Evolutionary conservation across 2,113 vertebrate species (phyloP).

Genomic region (Brienomyrus brachyistius): DNA sequence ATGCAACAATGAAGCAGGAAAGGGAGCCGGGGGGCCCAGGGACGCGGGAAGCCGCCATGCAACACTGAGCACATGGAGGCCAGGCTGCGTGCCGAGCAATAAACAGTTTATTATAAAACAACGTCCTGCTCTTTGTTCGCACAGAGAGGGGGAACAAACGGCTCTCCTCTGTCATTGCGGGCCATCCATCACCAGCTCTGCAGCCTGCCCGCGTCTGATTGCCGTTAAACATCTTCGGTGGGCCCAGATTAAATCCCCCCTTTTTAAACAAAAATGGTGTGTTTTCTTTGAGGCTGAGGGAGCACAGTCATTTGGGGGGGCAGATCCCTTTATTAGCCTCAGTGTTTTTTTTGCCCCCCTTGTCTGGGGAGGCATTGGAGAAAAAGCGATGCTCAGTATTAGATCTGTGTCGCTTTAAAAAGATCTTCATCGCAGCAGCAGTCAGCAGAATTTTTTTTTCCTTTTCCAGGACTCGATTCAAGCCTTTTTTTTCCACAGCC

Average conservation of each 20-base stretch:
- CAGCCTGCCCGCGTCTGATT: constrained; percentile 30
- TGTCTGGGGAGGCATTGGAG: constrained; percentile 20
- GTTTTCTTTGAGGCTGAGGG: constrained; percentile 31
- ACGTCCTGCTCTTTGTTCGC: constrained; percentile 37
- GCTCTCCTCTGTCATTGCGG: constrained; percentile 25
- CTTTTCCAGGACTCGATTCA: constrained; percentile 3
- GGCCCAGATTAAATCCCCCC: neutral
- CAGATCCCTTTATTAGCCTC: constrained; percentile 40
- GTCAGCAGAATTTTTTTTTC: constrained; percentile 29
- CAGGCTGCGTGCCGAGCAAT: constrained; percentile 20
- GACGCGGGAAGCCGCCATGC: constrained; percentile 29
- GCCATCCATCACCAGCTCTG: constrained; percentile 40
- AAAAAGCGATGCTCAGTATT: constrained; percentile 20
- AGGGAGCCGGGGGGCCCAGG: constrained; percentile 23
- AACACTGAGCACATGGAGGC: constrained; percentile 29
- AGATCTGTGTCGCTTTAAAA: constrained; percentile 35
- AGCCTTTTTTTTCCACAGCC: constrained; percentile 38
- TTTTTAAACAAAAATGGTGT: constrained; percentile 5
- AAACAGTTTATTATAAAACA: constrained; percentile 39
- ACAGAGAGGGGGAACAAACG: constrained; percentile 28
- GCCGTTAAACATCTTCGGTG: constrained; percentile 45
- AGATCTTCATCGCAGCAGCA: constrained; percentile 35
- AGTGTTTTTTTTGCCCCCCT: constrained; percentile 40
- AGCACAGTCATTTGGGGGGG: constrained; percentile 25
- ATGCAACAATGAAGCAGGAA: constrained; percentile 28